phyloP scores from a whole-genome alignment of 2,888 invertebrate species.

The Noctua janthe region DNA sequence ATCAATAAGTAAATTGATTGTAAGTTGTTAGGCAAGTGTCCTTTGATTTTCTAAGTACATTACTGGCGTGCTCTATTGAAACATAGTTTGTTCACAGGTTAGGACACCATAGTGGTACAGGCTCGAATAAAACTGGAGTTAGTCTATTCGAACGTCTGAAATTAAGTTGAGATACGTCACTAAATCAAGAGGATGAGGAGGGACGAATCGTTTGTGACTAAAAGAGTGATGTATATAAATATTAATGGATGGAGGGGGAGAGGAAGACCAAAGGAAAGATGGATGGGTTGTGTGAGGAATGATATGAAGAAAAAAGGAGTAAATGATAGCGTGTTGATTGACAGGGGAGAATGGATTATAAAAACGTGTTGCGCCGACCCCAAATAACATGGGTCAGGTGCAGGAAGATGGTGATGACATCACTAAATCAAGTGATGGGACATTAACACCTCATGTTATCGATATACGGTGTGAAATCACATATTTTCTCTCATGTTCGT shows the following conservation, averaged over 20 bases:
- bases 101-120: not conserved
- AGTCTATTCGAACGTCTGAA: not conserved
- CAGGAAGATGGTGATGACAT: too few species aligned
- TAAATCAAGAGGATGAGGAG: not conserved
- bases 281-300: too few species aligned
- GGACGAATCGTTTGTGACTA: too few species aligned
- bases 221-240: too few species aligned
- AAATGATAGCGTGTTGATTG: too few species aligned
- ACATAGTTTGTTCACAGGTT: not conserved
- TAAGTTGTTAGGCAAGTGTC: constrained; percentile 17
- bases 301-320: too few species aligned
- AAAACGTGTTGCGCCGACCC: too few species aligned
- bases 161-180: not conserved
- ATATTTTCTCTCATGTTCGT: not conserved
- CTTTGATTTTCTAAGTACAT: constrained; percentile 7
- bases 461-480: not conserved
- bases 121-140: not conserved
- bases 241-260: too few species aligned
- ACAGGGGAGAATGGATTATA: too few species aligned
- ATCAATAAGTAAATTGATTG: constrained; percentile 29
- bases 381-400: too few species aligned
- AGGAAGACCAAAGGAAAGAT: too few species aligned
- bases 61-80: constrained; percentile 4
- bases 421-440: not conserved
- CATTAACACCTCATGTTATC: not conserved